Percentiles rank a stretch among this genome's conserved stretches.
Evolutionary conservation across 2,113 vertebrate species (phyloP).

Genomic region (Anarrhichthys ocellatus): DNA sequence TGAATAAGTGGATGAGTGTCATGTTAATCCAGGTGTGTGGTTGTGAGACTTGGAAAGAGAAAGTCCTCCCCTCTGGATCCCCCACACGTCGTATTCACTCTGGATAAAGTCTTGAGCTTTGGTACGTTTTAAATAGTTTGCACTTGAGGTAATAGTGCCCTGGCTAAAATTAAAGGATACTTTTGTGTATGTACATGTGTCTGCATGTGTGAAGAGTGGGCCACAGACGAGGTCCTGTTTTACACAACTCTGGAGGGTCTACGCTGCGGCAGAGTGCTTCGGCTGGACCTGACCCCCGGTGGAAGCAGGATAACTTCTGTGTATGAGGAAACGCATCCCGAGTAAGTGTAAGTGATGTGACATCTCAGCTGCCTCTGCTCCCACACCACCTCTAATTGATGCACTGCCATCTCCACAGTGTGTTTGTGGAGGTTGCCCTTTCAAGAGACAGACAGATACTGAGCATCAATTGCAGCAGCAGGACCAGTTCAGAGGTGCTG

Average conservation of each 20-base stretch:
- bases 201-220: slow-evolving; percentile 88
- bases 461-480: slow-evolving; percentile 94
- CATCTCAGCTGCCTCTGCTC: background rate
- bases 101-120: slow-evolving; percentile 90
- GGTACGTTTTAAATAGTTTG: slow-evolving; percentile 81
- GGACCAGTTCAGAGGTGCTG: slow-evolving; percentile 92
- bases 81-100: slow-evolving; percentile 74
- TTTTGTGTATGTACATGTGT: slow-evolving; percentile 7
- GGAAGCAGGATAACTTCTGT: slow-evolving; percentile 80
- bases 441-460: slow-evolving; percentile 89
- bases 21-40: slow-evolving; percentile 67
- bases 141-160: background rate
- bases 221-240: slow-evolving; percentile 88
- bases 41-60: slow-evolving; percentile 82
- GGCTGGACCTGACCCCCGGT: slow-evolving; percentile 83
- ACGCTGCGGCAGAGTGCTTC: slow-evolving; percentile 87
- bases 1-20: background rate
- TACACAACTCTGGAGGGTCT: slow-evolving; percentile 90
- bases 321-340: slow-evolving; percentile 89
- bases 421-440: slow-evolving; percentile 92
- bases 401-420: slow-evolving; percentile 12
- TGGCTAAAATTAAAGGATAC: background rate
- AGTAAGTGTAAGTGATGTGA: slow-evolving; percentile 82
- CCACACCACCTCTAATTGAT: background rate
- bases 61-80: slow-evolving; percentile 46